Conservation (phyloP, 2,113 vertebrate genomes). For the Phyllostomus discolor region DNA sequence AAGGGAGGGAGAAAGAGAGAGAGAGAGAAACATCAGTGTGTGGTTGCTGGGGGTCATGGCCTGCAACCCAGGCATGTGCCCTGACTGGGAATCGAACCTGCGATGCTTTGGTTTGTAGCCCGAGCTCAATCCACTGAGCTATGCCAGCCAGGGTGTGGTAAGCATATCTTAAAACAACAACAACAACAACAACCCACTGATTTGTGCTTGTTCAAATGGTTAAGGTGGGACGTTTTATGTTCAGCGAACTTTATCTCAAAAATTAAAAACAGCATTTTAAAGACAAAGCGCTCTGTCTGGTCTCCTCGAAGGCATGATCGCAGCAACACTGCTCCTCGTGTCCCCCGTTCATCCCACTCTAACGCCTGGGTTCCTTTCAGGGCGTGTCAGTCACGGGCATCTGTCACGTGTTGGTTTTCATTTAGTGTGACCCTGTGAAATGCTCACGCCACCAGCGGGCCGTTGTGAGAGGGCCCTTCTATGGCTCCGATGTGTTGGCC, state of each 20-base stretch:
- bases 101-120: too few relatives aligned
- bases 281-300: background rate
- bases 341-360: background rate
- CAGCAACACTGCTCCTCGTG: fast-evolving
- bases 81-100: too few relatives aligned
- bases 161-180: background rate
- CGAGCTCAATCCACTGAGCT: too few relatives aligned
- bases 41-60: too few relatives aligned
- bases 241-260: background rate
- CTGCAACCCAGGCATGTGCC: too few relatives aligned
- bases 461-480: background rate
- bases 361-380: background rate
- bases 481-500: background rate
- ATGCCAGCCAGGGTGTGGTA: too few relatives aligned
- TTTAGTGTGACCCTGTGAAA: background rate
- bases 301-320: background rate
- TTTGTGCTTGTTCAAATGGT: background rate
- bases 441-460: background rate
- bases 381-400: background rate
- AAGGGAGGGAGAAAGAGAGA: too few relatives aligned
- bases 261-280: background rate
- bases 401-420: background rate
- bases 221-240: background rate
- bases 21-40: too few relatives aligned
- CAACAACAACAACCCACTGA: too few relatives aligned